Percentiles rank a stretch among this genome's conserved stretches.
Conservation (phyloP, 1,140 invertebrate species). For the Ips typographus region DNA sequence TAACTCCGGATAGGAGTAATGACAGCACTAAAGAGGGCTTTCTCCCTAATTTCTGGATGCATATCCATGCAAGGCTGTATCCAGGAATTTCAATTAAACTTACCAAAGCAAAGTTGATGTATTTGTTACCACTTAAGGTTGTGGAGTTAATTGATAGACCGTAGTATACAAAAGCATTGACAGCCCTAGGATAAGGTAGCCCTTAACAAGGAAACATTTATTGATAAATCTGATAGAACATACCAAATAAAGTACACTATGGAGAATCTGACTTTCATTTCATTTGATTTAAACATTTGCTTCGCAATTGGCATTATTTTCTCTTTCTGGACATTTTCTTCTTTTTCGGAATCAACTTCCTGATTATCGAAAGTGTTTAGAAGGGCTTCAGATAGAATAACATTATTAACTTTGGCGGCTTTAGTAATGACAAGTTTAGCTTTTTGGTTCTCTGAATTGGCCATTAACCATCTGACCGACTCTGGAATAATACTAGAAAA, state of each 20-base stretch:
- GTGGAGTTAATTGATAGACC: conserved; percentile 70
- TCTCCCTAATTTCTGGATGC: conserved; percentile 58
- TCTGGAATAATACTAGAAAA: conserved; percentile 60
- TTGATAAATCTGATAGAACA: conserved; percentile 35
- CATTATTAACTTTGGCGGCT: conserved; percentile 58
- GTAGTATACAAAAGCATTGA: conserved; percentile 72
- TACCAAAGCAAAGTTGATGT: conserved; percentile 61
- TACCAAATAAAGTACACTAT: conserved; percentile 59
- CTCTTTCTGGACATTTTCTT: background rate
- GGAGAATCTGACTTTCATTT: conserved; percentile 52
- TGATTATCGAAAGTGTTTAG: conserved; percentile 48
- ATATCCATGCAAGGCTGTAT: conserved; percentile 58
- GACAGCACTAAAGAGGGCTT: conserved; percentile 41
- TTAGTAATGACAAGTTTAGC: conserved; percentile 57
- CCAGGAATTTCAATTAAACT: conserved; percentile 64
- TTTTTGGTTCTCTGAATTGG: conserved; percentile 55
- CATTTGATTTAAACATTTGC: conserved; percentile 53
- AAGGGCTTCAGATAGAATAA: conserved; percentile 54
- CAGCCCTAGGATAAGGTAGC: conserved; percentile 57
- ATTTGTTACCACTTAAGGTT: conserved; percentile 66
- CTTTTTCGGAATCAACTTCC: background rate
- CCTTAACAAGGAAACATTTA: background rate
- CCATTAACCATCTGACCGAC: conserved; percentile 64
- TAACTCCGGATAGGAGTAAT: conserved; percentile 59
- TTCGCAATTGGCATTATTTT: conserved; percentile 24